Conservation (phyloP, 2,113 vertebrate species). For the Lepidothrix coronata region DNA sequence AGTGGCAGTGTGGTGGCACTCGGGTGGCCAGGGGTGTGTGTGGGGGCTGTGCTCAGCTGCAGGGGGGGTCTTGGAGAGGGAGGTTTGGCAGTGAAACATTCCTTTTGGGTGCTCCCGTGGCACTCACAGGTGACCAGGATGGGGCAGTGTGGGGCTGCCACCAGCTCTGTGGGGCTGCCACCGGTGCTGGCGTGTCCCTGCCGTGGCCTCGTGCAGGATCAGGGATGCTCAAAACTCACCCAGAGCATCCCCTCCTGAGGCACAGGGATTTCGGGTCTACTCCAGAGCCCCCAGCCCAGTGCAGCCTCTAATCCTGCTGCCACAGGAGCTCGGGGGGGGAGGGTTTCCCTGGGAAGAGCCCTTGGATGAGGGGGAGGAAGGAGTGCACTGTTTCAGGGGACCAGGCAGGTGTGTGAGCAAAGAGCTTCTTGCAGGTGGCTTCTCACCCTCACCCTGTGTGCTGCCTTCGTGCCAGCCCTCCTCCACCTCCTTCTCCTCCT, state of each 20-base stretch:
- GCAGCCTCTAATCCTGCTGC: neutral
- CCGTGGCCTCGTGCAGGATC: neutral
- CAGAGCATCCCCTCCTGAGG: neutral
- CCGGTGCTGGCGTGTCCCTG: rapidly evolving
- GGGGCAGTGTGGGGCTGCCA: neutral
- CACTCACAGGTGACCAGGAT: rapidly evolving
- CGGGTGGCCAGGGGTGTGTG: rapidly evolving
- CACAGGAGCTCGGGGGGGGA: neutral
- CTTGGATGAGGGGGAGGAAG: neutral
- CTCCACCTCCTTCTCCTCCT: neutral
- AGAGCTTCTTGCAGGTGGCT: rapidly evolving
- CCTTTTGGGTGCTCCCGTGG: neutral
- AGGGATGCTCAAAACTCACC: neutral
- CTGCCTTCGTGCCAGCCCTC: neutral
- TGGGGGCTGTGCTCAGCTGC: neutral
- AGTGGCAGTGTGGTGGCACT: neutral
- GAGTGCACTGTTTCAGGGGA: rapidly evolving
- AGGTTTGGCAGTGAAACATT: neutral
- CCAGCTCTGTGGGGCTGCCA: neutral
- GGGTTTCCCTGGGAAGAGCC: neutral
- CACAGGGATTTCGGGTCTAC: rapidly evolving
- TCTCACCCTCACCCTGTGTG: neutral
- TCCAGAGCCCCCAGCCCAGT: no score
- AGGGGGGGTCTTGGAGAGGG: rapidly evolving
- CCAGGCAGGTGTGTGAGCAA: rapidly evolving